phyloP scores from a whole-genome alignment of 2,888 invertebrate species.

The Noctua fimbriata region DNA sequence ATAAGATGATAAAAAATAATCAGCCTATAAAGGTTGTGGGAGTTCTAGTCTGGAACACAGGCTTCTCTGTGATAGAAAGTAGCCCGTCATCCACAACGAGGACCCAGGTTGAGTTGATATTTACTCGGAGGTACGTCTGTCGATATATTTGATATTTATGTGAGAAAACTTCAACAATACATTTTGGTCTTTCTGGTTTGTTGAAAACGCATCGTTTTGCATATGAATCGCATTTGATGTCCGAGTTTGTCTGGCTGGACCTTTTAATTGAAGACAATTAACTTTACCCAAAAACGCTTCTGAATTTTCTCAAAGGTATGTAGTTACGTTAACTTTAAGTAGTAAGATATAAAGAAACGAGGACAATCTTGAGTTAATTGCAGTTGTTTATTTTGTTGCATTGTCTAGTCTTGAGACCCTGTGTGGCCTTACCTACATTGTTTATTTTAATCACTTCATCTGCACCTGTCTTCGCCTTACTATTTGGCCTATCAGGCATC shows the following conservation, averaged over 20 bases:
- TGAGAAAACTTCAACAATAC: constrained; percentile 7
- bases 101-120: neutral
- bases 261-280: neutral
- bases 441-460: neutral
- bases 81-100: neutral
- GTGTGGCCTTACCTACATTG: neutral
- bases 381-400: neutral
- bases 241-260: too few species aligned
- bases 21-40: neutral
- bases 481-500: neutral
- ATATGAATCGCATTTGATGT: neutral
- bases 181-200: neutral
- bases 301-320: neutral
- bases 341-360: neutral
- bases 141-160: neutral
- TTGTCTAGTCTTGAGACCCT: neutral
- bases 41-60: neutral
- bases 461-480: neutral
- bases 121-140: too few species aligned
- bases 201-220: constrained; percentile 1
- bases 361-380: constrained; percentile 3
- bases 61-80: neutral
- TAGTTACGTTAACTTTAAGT: neutral
- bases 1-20: too few species aligned
- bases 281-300: neutral